A percentile compares a stretch with the other conserved stretches of the same genome.
These are phyloP conservation scores for Bothrops jararaca DNA, from an alignment of 2,113 vertebrate genomes.

Conservation along the genomic window DNA sequence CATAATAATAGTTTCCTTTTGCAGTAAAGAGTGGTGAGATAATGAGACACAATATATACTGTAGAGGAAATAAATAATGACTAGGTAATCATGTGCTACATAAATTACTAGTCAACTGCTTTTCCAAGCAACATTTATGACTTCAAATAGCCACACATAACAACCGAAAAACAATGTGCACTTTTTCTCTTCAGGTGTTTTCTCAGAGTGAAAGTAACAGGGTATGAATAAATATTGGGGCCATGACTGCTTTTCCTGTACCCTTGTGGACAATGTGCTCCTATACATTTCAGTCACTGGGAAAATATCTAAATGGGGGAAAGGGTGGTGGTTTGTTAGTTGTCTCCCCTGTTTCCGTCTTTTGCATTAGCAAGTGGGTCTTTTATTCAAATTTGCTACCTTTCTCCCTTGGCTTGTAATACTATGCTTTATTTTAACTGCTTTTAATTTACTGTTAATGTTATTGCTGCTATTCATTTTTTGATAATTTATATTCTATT, in stretches of 20 bases:
- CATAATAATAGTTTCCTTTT: background rate
- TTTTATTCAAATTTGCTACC: background rate
- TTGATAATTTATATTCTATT: background rate
- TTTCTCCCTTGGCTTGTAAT: background rate
- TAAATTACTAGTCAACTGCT: background rate
- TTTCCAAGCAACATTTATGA: background rate
- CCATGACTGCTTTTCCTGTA: background rate
- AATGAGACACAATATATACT: background rate
- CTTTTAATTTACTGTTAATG: background rate
- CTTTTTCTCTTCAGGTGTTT: background rate
- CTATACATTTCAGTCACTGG: background rate
- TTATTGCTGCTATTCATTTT: background rate
- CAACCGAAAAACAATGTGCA: background rate
- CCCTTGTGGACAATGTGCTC: background rate
- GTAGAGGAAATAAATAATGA: background rate
- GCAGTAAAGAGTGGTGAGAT: background rate
- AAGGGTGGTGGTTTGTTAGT: background rate
- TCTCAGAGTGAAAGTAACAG: background rate
- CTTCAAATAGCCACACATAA: background rate
- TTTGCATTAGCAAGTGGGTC: background rate
- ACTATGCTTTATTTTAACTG: background rate
- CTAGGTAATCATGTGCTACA: background rate
- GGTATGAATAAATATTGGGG: background rate
- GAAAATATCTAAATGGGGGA: background rate
- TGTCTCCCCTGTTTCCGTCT: background rate